A percentile compares a stretch with the other conserved stretches of the same genome.
phyloP scores from a whole-genome alignment of 2,888 invertebrate species.

The Fragum whitleyi region DNA sequence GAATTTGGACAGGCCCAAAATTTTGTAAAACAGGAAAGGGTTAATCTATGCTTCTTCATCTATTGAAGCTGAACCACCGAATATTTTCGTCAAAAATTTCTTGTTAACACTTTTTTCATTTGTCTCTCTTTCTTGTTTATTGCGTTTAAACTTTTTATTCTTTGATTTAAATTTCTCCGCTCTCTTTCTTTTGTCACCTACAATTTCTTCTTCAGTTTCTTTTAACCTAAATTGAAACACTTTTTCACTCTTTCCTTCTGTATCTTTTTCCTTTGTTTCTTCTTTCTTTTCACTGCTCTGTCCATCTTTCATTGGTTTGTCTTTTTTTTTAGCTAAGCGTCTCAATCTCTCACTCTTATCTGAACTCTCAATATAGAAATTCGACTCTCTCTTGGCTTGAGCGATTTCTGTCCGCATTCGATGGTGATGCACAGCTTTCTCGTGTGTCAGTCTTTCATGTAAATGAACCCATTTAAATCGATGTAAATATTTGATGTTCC shows the following conservation, averaged over 20 bases:
- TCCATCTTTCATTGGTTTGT: conserved; percentile 33
- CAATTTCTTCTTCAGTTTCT: conserved; percentile 78
- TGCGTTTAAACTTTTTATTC: conserved; percentile 27
- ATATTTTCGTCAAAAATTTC: conserved; percentile 75
- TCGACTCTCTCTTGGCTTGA: conserved; percentile 93
- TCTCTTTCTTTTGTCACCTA: conserved; percentile 42
- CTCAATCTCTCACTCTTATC: conserved; percentile 87
- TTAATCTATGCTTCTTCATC: too few relatives aligned
- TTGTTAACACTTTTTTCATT: conserved; percentile 31
- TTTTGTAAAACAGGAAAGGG: too few relatives aligned
- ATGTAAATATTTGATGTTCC: conserved; percentile 98
- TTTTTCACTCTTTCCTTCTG: conserved; percentile 36
- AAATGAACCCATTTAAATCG: conserved; percentile 98
- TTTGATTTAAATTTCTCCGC: conserved; percentile 27
- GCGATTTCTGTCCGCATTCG: conserved; percentile 94
- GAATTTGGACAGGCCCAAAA: too few relatives aligned
- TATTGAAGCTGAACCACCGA: conserved; percentile 66
- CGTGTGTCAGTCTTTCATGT: conserved; percentile 96
- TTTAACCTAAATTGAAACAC: conserved; percentile 69
- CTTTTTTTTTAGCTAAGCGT: conserved; percentile 63
- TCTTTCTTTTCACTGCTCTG: conserved; percentile 59
- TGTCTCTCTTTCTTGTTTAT: conserved; percentile 33
- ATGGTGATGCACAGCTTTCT: conserved; percentile 95
- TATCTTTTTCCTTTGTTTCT: conserved; percentile 39
- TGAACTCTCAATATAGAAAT: conserved; percentile 91